Conservation (phyloP, 2,797 vertebrate species). For the Danio jaintianensis region DNA sequence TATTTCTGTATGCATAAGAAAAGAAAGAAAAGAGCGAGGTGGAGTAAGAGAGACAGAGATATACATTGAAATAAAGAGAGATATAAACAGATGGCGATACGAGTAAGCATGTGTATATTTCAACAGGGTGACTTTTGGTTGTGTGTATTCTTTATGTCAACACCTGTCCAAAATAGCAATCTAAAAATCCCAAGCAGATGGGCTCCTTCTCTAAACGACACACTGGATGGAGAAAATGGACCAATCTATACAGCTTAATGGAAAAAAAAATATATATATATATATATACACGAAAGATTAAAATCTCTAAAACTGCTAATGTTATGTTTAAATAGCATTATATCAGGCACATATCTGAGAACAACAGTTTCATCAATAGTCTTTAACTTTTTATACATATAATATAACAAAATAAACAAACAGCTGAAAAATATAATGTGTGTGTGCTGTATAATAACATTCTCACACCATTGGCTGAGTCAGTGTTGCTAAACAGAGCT, state of each 20-base stretch:
- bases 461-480: neutral
- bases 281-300: no score
- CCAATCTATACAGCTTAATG: constrained; percentile 22
- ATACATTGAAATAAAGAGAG: neutral
- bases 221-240: constrained; percentile 9
- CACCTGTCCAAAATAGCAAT: constrained; percentile 33
- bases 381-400: no score
- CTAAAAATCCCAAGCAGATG: constrained; percentile 38
- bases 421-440: no score
- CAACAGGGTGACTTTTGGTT: constrained; percentile 9
- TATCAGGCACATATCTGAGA: no score
- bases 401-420: no score
- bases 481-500: constrained; percentile 4
- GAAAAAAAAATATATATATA: no score
- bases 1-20: constrained; percentile 23
- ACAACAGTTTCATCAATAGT: no score
- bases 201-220: constrained; percentile 24
- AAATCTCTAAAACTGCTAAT: no score
- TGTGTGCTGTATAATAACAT: no score
- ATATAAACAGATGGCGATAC: constrained; percentile 7
- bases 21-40: neutral
- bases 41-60: neutral
- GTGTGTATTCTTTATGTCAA: constrained; percentile 40
- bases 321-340: no score
- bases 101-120: constrained; percentile 5